Conservation (phyloP, 1,140 invertebrate genomes). For the Amyelois transitella region DNA sequence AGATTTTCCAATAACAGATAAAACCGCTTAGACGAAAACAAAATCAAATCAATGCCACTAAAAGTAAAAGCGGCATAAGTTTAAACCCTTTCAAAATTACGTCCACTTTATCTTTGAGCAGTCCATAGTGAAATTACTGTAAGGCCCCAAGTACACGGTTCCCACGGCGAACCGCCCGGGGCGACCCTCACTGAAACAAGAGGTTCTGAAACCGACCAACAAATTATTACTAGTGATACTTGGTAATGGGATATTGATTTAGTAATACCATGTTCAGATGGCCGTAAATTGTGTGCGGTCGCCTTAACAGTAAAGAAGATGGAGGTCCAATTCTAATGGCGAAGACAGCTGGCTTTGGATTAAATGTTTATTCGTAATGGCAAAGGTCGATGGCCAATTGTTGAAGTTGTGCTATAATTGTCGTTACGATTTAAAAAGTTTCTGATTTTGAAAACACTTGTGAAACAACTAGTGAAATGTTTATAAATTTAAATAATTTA, state of each 20-base stretch:
- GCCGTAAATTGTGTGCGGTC: not conserved
- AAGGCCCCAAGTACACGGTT: slow-evolving; percentile 5
- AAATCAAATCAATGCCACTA: no score
- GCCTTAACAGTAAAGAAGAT: not conserved
- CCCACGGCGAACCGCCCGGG: slow-evolving; percentile 25
- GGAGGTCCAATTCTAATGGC: not conserved
- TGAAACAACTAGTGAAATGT: no score
- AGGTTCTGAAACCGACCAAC: slow-evolving; percentile 2
- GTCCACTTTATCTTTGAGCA: not conserved
- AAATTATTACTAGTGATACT: not conserved
- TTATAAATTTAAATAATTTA: no score
- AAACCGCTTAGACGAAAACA: no score
- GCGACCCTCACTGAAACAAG: slow-evolving; percentile 16
- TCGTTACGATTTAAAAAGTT: no score
- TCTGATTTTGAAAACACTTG: no score
- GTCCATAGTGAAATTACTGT: not conserved
- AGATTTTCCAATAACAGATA: no score
- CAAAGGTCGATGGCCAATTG: not conserved
- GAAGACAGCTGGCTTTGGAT: no score
- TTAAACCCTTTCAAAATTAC: not conserved
- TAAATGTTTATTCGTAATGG: not conserved
- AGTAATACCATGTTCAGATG: not conserved
- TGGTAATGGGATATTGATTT: not conserved
- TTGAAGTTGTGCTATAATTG: no score
- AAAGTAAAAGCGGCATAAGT: no score